Evolutionary conservation across 2,888 invertebrate genomes (phyloP), one percentile per base, ranked within the genome.

Genomic region (Ecdyonurus torrentis): DNA sequence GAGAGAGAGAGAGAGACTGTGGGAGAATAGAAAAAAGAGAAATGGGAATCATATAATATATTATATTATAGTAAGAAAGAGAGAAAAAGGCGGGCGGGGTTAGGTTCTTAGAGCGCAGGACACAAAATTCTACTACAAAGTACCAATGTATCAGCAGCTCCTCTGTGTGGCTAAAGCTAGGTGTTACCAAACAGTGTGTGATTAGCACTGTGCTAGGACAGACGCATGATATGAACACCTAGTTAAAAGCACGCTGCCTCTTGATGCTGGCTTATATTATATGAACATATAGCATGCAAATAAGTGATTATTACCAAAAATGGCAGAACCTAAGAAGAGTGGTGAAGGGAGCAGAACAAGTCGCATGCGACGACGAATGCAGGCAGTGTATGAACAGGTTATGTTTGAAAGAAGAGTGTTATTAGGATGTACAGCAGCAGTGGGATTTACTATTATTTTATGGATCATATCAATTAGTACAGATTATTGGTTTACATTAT

Each of bases 381-480:
- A 64, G 58, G 64, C 61, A n/a, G 52, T 69, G 23, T 64, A 67
- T 52, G 80, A 81, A 64, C 83, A 83, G 1, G 76, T 86, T 63
- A 79, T 87, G 68, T 79, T 87, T 61, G 88, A 89, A 72, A 79
- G 87, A 60, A 78, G 87, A 15, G 78, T 86, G n/a, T 79, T 89
- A 37, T 81, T 88, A 63, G 83, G 80, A 1, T 86, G 86, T 70
- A 88, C 87, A 0, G 72, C 81, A 15, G 74, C 86, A 15, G 79
- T 87, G 58, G 83, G 85, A 0, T 69, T 88, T 0, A 82, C 83
- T 23, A 78, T 83, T 2, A 78, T 87, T 62, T 71, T 87, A 53
- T 89, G 89, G 89, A 82, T 85, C 58, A 75, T 83, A 18, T 86
- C 89, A 23, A 83, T 89, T 60, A 81, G 85, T 66, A 88, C 88